These are phyloP conservation scores for Peromyscus maniculatus DNA, from an alignment of 2,113 vertebrate species.

Conservation along the genomic window DNA sequence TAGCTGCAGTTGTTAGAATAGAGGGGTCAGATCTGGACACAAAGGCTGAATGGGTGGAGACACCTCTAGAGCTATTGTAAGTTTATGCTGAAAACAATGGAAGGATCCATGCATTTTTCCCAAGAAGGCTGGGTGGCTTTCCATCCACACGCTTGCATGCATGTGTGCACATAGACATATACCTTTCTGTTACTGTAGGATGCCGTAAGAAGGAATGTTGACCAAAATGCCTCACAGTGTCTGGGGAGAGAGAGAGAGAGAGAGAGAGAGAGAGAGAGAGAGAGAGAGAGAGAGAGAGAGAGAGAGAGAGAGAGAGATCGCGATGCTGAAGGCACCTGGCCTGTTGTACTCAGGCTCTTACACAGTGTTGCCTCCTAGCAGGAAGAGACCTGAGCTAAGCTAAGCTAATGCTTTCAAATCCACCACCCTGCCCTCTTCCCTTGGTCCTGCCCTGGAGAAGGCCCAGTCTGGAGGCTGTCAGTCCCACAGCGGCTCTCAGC, in stretches of 20 bases:
- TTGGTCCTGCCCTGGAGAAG: not conserved
- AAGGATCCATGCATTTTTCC: conserved; percentile 29
- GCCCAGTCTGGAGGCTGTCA: not conserved
- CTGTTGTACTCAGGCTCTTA: not conserved
- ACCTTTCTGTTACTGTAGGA: not conserved
- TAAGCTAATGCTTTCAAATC: not conserved
- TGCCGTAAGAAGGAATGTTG: conserved; percentile 27
- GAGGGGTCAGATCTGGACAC: conserved; percentile 56
- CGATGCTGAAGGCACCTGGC: not conserved
- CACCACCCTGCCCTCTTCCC: not conserved
- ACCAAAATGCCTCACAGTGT: not conserved
- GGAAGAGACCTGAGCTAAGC: conserved; percentile 20
- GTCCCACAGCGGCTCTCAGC: not conserved
- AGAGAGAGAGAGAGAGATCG: not conserved
- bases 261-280: not conserved
- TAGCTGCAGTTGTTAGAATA: not conserved
- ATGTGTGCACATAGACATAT: not conserved
- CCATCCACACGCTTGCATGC: not conserved
- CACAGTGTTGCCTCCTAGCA: conserved; percentile 22
- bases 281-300: not conserved
- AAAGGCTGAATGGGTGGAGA: conserved; percentile 65
- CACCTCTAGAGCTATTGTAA: not conserved
- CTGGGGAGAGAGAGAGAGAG: not conserved
- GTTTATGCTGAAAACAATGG: conserved; percentile 53
- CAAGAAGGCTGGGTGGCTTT: not conserved